Evolutionary conservation across 2,888 invertebrate species (phyloP).

Genomic region (Drosophila austrosaltans): DNA sequence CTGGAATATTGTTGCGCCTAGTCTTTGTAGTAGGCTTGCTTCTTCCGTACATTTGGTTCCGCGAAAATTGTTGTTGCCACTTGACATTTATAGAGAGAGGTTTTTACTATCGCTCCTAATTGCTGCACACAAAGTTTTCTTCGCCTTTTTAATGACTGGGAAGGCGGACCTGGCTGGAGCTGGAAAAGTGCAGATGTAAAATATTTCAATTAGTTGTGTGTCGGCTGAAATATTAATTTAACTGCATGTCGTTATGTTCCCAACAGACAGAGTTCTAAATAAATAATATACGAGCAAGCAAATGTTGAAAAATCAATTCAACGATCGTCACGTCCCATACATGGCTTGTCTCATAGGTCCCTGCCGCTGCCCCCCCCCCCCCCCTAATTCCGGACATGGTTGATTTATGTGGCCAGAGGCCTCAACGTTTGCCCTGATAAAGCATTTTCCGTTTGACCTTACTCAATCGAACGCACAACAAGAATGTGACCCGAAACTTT

Average conservation of each 20-base stretch:
- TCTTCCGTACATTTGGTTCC: conserved; percentile 46
- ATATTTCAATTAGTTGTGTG: conserved; percentile 70
- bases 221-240: conserved; percentile 53
- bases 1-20: conserved; percentile 36
- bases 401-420: conserved; percentile 45
- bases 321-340: conserved; percentile 51
- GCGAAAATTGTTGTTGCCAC: conserved; percentile 57
- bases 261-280: conserved; percentile 48
- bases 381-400: conserved; percentile 23
- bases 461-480: conserved; percentile 32
- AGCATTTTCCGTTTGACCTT: conserved; percentile 41
- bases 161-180: conserved; percentile 22
- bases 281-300: conserved; percentile 47
- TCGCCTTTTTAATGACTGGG: conserved; percentile 37
- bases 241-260: conserved; percentile 55
- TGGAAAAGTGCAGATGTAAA: conserved; percentile 31
- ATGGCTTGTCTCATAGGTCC: background rate
- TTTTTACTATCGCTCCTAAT: conserved; percentile 64
- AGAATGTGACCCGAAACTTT: conserved; percentile 24
- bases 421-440: conserved; percentile 20
- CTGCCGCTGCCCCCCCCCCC: background rate
- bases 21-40: background rate
- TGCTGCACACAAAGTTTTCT: conserved; percentile 46
- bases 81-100: conserved; percentile 60
- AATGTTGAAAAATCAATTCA: conserved; percentile 44